Evolutionary conservation across 2,888 invertebrate genomes (phyloP).

Genomic region (Diplazon laetatorius): DNA sequence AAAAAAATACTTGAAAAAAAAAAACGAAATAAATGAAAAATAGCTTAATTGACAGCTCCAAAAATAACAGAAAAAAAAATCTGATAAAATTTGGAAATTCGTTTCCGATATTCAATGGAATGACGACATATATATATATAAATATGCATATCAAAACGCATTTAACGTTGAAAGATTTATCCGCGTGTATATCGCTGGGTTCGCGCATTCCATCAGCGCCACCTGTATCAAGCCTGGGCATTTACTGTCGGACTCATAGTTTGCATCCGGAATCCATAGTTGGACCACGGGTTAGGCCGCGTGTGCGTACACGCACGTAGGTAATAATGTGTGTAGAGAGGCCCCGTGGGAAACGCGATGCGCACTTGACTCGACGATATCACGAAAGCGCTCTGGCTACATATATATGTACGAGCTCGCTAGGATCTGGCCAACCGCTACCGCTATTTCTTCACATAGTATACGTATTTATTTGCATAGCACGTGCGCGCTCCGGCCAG

Average conservation of each 20-base stretch:
- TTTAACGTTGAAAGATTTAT: neutral
- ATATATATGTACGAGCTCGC: conserved; percentile 28
- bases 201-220: conserved; percentile 1
- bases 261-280: conserved; percentile 2
- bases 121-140: too few species aligned
- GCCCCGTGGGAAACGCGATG: conserved; percentile 69
- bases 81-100: too few species aligned
- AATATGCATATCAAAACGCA: neutral
- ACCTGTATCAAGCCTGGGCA: conserved; percentile 5
- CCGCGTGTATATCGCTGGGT: neutral
- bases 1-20: too few species aligned
- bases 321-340: too few species aligned
- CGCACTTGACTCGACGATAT: conserved; percentile 69
- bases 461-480: conserved; percentile 76
- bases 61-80: too few species aligned
- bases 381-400: conserved; percentile 64
- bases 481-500: conserved; percentile 68
- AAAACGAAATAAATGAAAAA: too few species aligned
- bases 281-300: neutral
- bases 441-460: conserved; percentile 41
- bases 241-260: conserved; percentile 5
- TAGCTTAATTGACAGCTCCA: too few species aligned
- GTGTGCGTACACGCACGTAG: conserved; percentile 26
- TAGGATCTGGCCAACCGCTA: conserved; percentile 23
- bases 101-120: too few species aligned